A percentile compares a stretch with the other conserved stretches of the same genome.
These are phyloP conservation scores for Amblyjoppa fuscipennis DNA, from an alignment of 2,888 invertebrate species.

Conservation along the genomic window DNA sequence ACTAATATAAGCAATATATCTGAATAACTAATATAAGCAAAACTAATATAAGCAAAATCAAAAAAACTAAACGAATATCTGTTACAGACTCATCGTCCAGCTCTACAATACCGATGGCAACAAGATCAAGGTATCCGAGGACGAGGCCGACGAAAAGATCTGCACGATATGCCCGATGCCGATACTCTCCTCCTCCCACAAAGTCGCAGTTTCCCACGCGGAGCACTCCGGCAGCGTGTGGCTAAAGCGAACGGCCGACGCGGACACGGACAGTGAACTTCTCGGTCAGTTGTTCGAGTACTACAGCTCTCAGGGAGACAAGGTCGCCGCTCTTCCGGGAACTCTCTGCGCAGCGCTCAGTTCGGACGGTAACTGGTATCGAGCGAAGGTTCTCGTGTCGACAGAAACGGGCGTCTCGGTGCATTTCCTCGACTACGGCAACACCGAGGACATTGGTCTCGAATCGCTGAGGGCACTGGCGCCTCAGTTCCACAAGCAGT, in stretches of 20 bases:
- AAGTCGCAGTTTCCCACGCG: slow-evolving; percentile 88
- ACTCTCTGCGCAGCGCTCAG: slow-evolving; percentile 88
- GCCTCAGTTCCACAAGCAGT: slow-evolving; percentile 77
- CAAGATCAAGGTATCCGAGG: slow-evolving; percentile 72
- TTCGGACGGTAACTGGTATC: slow-evolving; percentile 90
- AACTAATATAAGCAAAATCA: too few relatives aligned
- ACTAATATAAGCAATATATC: neutral
- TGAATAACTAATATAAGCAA: neutral
- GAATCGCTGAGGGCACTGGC: slow-evolving; percentile 84
- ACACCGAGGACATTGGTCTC: slow-evolving; percentile 87
- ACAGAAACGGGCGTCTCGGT: slow-evolving; percentile 86
- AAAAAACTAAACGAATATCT: slow-evolving; percentile 51
- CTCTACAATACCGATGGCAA: slow-evolving; percentile 86
- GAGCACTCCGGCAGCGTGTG: slow-evolving; percentile 88
- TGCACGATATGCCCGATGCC: slow-evolving; percentile 88
- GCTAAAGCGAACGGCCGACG: slow-evolving; percentile 87
- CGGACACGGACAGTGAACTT: slow-evolving; percentile 85
- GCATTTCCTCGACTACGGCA: slow-evolving; percentile 91
- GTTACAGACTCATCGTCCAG: slow-evolving; percentile 88
- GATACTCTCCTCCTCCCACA: slow-evolving; percentile 87
- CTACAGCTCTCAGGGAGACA: slow-evolving; percentile 87
- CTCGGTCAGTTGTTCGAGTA: slow-evolving; percentile 87
- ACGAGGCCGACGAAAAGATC: slow-evolving; percentile 85
- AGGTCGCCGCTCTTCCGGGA: slow-evolving; percentile 83
- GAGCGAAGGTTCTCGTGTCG: slow-evolving; percentile 87